Evolutionary conservation across 2,888 invertebrate genomes (phyloP).

Genomic region (Gerris lacustris): DNA sequence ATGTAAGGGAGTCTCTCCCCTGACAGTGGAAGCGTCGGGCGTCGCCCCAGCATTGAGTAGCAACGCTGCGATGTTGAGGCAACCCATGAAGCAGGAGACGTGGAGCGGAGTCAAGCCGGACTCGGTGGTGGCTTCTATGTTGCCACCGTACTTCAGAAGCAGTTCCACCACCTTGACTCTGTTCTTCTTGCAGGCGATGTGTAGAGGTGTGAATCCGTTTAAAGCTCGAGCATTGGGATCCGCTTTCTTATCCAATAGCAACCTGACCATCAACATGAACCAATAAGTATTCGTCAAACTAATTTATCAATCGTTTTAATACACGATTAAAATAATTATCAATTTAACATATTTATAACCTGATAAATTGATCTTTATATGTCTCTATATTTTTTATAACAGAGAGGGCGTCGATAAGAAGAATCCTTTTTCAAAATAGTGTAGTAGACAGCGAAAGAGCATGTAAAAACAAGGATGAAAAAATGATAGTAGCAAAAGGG

Average conservation of each 20-base stretch:
- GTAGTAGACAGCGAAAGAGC: too few species aligned
- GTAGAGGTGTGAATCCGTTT: conserved; percentile 95
- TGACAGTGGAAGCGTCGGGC: conserved; percentile 85
- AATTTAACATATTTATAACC: too few species aligned
- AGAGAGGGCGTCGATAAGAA: too few species aligned
- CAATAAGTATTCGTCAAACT: too few species aligned
- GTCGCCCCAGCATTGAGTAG: conserved; percentile 86
- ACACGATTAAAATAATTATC: too few species aligned
- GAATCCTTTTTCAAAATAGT: too few species aligned
- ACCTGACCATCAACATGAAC: conserved; percentile 27
- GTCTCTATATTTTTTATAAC: not conserved
- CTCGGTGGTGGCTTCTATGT: conserved; percentile 39
- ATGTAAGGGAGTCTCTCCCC: conserved; percentile 94
- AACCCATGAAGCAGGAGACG: conserved; percentile 98
- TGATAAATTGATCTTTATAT: too few species aligned
- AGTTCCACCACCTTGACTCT: conserved; percentile 91
- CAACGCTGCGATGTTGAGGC: conserved; percentile 96
- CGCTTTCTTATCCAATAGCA: conserved; percentile 85
- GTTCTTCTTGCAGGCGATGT: conserved; percentile 98
- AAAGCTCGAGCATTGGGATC: conserved; percentile 91
- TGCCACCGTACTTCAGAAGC: conserved; percentile 86
- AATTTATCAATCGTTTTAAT: too few species aligned
- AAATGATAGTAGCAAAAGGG: too few species aligned
- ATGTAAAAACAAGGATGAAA: too few species aligned
- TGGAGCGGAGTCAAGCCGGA: conserved; percentile 90